Evolutionary conservation across 1,140 invertebrate genomes (phyloP).

Genomic region (Berghia stephanieae): DNA sequence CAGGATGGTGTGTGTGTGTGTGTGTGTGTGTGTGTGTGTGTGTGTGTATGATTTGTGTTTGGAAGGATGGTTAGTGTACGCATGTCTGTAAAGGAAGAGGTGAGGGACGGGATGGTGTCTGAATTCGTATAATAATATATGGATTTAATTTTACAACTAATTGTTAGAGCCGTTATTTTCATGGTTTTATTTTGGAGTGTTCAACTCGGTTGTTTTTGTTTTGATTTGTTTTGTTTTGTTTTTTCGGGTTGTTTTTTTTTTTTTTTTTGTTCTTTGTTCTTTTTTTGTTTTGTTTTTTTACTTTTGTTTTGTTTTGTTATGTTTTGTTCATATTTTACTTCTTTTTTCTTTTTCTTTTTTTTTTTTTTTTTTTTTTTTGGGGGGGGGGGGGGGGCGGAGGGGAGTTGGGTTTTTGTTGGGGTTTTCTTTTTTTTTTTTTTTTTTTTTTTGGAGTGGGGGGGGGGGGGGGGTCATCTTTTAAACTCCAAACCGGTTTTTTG

Average conservation of each 20-base stretch:
- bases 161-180: too few species aligned
- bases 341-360: background rate
- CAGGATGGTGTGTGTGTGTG: constrained; percentile 4
- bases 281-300: background rate
- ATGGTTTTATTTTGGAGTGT: too few species aligned
- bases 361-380: background rate
- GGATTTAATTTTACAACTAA: too few species aligned
- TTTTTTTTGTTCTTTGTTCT: background rate
- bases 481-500: too few species aligned
- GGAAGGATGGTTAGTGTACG: background rate
- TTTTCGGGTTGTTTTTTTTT: background rate
- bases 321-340: too few species aligned
- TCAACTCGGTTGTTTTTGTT: background rate
- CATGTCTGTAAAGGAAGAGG: too few species aligned
- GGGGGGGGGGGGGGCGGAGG: too few species aligned
- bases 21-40: constrained; percentile 12
- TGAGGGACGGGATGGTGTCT: too few species aligned
- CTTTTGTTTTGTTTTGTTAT: background rate
- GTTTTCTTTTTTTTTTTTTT: background rate
- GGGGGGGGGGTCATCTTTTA: background rate
- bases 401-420: background rate
- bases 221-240: background rate
- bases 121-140: too few species aligned
- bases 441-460: background rate
- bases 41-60: background rate